Evolutionary conservation across 2,797 vertebrate genomes (phyloP).

Genomic region (Phoeniculus purpureus): DNA sequence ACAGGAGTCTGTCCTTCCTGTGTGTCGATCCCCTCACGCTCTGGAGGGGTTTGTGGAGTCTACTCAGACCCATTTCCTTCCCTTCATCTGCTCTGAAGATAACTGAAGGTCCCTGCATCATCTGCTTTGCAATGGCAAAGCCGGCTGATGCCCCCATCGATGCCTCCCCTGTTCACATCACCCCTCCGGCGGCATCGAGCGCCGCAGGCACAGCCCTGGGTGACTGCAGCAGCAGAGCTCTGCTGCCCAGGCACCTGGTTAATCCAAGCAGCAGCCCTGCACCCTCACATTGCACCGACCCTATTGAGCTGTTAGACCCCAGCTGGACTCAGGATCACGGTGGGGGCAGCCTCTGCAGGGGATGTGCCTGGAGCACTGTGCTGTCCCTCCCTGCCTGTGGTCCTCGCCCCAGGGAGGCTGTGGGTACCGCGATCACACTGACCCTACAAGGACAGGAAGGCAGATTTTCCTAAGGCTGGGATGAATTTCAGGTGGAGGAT

Average conservation of each 20-base stretch:
- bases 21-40: constrained; percentile 65
- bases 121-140: constrained; percentile 79
- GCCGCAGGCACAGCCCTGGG: not conserved
- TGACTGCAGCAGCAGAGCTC: constrained; percentile 49
- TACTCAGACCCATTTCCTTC: constrained; percentile 83
- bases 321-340: too few species aligned
- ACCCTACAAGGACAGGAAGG: rapidly evolving
- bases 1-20: constrained; percentile 14
- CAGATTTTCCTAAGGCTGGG: rapidly evolving
- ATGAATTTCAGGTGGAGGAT: not conserved
- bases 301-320: constrained; percentile 58
- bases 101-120: constrained; percentile 80
- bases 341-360: too few species aligned
- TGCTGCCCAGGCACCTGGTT: constrained; percentile 53
- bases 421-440: rapidly evolving
- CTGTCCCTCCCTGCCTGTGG: too few species aligned
- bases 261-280: constrained; percentile 47
- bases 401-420: rapidly evolving
- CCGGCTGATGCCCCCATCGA: constrained; percentile 77
- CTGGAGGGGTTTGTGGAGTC: constrained; percentile 73
- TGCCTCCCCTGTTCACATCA: constrained; percentile 73
- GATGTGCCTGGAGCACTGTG: too few species aligned
- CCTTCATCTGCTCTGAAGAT: constrained; percentile 81
- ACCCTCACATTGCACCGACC: constrained; percentile 29
- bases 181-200: constrained; percentile 14